These are phyloP conservation scores for Drosophila saltans DNA, from an alignment of 1,140 invertebrate genomes.

Conservation along the genomic window DNA sequence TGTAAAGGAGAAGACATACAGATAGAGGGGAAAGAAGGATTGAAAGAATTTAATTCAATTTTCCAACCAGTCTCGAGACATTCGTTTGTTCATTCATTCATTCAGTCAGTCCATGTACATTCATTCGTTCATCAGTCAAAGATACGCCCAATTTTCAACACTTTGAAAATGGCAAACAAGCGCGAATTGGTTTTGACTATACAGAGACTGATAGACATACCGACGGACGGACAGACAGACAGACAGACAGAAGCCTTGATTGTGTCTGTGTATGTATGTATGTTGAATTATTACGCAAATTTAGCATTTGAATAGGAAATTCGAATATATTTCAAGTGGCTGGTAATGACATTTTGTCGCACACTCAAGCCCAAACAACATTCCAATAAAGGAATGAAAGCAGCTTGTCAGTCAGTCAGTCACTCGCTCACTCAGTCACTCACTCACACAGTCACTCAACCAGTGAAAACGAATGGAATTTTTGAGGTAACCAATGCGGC, in stretches of 20 bases:
- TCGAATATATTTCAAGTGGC: slow-evolving; percentile 20
- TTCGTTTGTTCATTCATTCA: background rate
- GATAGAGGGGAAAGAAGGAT: background rate
- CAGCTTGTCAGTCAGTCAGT: slow-evolving; percentile 15
- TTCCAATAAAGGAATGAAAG: slow-evolving; percentile 18
- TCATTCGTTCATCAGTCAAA: slow-evolving; percentile 23
- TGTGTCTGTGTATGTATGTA: background rate
- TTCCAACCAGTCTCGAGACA: slow-evolving; percentile 9
- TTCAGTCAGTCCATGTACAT: slow-evolving; percentile 3
- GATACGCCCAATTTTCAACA: slow-evolving; percentile 23
- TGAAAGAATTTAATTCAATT: slow-evolving; percentile 16
- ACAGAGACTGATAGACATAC: background rate
- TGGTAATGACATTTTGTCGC: slow-evolving; percentile 32
- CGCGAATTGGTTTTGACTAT: slow-evolving; percentile 16
- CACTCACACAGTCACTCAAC: background rate
- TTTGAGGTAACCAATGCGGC: slow-evolving; percentile 17
- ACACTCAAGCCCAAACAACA: slow-evolving; percentile 12
- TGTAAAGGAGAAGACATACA: too few species aligned
- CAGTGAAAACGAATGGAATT: slow-evolving; percentile 21
- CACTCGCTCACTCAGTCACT: background rate
- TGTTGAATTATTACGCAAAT: slow-evolving; percentile 27
- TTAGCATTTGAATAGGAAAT: slow-evolving; percentile 30
- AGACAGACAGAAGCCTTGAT: background rate
- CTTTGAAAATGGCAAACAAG: slow-evolving; percentile 24
- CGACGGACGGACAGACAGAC: background rate